These are phyloP conservation scores for Enteromius mattozi DNA, from an alignment of 2,797 vertebrate species.

Conservation along the genomic window DNA sequence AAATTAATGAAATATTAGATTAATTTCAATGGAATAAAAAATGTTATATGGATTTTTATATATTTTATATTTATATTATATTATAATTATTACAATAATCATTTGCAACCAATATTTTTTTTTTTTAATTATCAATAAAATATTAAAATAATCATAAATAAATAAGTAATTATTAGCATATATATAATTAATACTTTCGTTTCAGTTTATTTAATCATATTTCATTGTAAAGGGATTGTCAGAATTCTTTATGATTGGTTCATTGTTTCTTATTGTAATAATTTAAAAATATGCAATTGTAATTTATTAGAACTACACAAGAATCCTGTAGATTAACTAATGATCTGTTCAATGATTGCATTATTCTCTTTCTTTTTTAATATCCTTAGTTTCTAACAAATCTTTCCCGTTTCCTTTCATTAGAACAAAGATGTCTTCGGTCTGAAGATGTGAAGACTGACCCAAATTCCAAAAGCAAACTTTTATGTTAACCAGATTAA, in stretches of 20 bases:
- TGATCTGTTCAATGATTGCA: background rate
- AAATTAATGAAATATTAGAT: no score
- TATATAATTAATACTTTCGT: background rate
- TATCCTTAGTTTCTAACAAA: background rate
- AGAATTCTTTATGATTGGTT: background rate
- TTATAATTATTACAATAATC: background rate
- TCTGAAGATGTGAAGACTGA: background rate
- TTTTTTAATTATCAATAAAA: no score
- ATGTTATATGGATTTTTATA: no score
- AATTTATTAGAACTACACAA: background rate
- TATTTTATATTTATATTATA: background rate
- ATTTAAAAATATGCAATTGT: background rate
- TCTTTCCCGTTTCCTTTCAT: background rate
- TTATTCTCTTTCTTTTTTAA: background rate
- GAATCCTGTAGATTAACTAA: background rate
- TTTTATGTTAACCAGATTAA: background rate
- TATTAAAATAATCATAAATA: background rate
- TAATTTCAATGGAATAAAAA: no score
- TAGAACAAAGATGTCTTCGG: background rate
- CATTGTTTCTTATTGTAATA: background rate
- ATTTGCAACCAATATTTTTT: background rate
- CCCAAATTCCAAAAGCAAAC: background rate
- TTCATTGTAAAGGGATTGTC: background rate
- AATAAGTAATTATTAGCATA: background rate
- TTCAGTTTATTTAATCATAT: background rate